Conservation (phyloP, 2,113 vertebrate species). For the Apistogramma diplotaenia region DNA sequence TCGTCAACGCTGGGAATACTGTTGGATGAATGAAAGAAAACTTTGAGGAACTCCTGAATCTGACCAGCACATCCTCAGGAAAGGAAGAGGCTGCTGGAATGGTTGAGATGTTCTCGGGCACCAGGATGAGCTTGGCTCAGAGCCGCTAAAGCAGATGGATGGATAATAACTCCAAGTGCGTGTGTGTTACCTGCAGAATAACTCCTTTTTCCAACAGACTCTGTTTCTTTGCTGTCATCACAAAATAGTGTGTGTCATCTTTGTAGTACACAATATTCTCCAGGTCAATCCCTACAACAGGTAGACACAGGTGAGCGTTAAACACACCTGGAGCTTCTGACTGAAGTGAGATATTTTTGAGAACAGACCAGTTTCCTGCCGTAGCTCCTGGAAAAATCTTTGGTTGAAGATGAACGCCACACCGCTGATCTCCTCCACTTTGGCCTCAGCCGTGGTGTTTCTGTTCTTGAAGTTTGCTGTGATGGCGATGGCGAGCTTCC, state of each 20-base stretch:
- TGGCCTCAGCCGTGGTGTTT: conserved; percentile 92
- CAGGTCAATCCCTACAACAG: conserved; percentile 87
- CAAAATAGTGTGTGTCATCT: conserved; percentile 97
- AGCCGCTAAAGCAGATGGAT: not conserved
- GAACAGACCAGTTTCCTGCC: conserved; percentile 87
- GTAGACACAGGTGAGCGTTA: not conserved
- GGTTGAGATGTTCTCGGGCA: not conserved
- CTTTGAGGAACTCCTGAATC: too few relatives aligned
- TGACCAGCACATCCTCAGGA: too few relatives aligned
- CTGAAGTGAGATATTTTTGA: too few relatives aligned
- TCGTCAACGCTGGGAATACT: too few relatives aligned
- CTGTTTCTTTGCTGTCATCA: conserved; percentile 98
- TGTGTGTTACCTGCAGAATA: conserved; percentile 76
- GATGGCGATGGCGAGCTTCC: conserved; percentile 94
- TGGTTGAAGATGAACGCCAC: conserved; percentile 99
- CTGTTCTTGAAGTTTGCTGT: conserved; percentile 97
- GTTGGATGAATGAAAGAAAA: too few relatives aligned
- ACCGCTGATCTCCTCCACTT: conserved; percentile 95
- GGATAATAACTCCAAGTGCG: not conserved
- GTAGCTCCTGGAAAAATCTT: conserved; percentile 93
- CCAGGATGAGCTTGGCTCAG: not conserved
- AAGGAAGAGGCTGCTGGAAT: not conserved
- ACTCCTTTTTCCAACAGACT: conserved; percentile 94
- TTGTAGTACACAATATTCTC: conserved; percentile 99
- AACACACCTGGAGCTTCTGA: not conserved